Conservation (phyloP, 2,888 invertebrate species). For the Fissipunctia ypsillon region DNA sequence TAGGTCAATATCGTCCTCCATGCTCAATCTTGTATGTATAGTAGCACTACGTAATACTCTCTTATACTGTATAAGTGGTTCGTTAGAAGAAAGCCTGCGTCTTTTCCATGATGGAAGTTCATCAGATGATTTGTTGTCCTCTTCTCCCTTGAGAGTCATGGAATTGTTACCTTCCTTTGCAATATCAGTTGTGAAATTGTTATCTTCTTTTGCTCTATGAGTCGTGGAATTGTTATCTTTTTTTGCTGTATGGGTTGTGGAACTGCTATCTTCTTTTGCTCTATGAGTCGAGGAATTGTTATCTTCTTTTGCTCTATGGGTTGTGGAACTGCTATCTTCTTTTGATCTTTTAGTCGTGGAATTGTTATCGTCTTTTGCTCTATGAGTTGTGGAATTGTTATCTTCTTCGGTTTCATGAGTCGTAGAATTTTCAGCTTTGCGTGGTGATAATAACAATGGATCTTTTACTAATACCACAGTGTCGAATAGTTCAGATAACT, state of each 20-base stretch:
- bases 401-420: constrained; percentile 4
- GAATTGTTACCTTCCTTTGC: constrained; percentile 14
- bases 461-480: constrained; percentile 27
- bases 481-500: constrained; percentile 16
- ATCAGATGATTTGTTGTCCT: constrained; percentile 11
- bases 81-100: constrained; percentile 67
- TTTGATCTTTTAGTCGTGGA: not conserved
- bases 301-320: constrained; percentile 4
- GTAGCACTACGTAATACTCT: constrained; percentile 75
- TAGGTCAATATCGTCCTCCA: constrained; percentile 38
- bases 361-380: constrained; percentile 6
- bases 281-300: not conserved
- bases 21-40: constrained; percentile 22
- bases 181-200: not conserved
- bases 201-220: constrained; percentile 3
- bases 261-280: constrained; percentile 13
- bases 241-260: not conserved
- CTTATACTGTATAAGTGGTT: constrained; percentile 57
- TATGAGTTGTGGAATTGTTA: not conserved
- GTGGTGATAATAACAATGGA: constrained; percentile 3
- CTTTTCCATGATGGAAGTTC: constrained; percentile 58
- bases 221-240: not conserved
- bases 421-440: not conserved
- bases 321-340: not conserved
- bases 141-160: not conserved